Base-by-base conservation (phyloP, 1,140 invertebrate genomes). In the Rhopalosiphum maidis region DNA sequence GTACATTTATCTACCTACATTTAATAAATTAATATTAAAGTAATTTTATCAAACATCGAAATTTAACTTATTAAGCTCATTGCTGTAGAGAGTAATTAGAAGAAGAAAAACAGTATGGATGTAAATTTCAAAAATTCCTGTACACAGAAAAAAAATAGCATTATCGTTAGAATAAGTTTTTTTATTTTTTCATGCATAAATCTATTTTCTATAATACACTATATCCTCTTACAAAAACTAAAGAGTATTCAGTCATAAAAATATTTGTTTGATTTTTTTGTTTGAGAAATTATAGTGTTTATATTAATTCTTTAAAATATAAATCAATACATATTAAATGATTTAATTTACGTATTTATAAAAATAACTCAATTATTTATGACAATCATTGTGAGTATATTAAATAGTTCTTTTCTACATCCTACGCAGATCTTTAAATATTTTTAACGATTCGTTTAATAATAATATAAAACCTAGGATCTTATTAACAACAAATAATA, bases 371-470 rank as follows among this genome's bases (percentile, higher is more conserved):
- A 30, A 68, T 30, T 0, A 68, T 68, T 0, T 68, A 60, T n/a
- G 60, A 30, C 25, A 30, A 4, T 15, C 30, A n/a, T 68, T 68
- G 60, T 60, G 30, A n/a, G 30, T 5, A 25, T 7, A n/a, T 9
- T 25, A 68, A 11, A n/a, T 77, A n/a, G 11, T 68, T 68, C 41
- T n/a, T 68, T n/a, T 68, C 30, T n/a, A 9, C 5, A 46, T n/a
- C n/a, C n/a, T 48, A 48, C 9, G 43, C 25, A 30, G 30, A 30
- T 68, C 60, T 68, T n/a, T n/a, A 77, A 60, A 18, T 6, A n/a
- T 77, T 77, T 77, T 77, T 77, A n/a, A 77, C 30, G 60, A 77
- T n/a, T 77, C n/a, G 60, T 77, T n/a, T 77, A 77, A 77, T 77
- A n/a, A n/a, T 77, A 77, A 77, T 41, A 41, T 77, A 77, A n/a